Evolutionary conservation across 2,113 vertebrate genomes (phyloP).

Genomic region (Corythornis cristatus): DNA sequence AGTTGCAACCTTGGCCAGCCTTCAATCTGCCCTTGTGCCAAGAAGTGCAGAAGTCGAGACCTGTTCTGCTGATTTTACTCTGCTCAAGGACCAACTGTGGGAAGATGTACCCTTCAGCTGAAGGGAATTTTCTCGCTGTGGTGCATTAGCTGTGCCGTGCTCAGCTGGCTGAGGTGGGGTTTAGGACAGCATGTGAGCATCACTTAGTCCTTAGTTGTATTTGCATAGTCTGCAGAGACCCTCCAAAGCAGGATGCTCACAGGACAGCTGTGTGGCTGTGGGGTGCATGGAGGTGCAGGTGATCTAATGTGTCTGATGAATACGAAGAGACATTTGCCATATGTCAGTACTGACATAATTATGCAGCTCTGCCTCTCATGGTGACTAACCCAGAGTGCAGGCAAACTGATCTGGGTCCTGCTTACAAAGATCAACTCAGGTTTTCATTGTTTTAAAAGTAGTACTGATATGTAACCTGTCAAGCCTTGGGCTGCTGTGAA

Average conservation of each 20-base stretch:
- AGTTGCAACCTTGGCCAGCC: not conserved
- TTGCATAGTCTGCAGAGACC: not conserved
- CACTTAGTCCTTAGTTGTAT: not conserved
- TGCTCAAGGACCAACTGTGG: not conserved
- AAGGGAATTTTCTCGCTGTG: not conserved
- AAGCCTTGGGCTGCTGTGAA: not conserved
- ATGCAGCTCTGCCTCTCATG: not conserved
- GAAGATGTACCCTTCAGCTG: not conserved
- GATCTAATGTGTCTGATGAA: not conserved
- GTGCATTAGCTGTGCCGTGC: not conserved
- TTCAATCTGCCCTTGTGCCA: not conserved
- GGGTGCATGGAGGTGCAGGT: not conserved
- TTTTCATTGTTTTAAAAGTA: not conserved
- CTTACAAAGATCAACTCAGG: not conserved
- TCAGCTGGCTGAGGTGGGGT: not conserved
- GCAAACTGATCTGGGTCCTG: not conserved
- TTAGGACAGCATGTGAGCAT: accelerated
- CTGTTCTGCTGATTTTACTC: not conserved
- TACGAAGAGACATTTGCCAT: not conserved
- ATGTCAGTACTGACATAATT: not conserved
- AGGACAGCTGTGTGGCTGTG: not conserved
- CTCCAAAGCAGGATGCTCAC: not conserved
- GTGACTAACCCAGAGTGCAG: not conserved
- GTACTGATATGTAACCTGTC: not conserved
- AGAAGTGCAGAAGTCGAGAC: not conserved